Percentiles rank a stretch among this genome's conserved stretches.
phyloP scores from a whole-genome alignment of 2,113 vertebrate genomes.

The Falcunculus frontatus region DNA sequence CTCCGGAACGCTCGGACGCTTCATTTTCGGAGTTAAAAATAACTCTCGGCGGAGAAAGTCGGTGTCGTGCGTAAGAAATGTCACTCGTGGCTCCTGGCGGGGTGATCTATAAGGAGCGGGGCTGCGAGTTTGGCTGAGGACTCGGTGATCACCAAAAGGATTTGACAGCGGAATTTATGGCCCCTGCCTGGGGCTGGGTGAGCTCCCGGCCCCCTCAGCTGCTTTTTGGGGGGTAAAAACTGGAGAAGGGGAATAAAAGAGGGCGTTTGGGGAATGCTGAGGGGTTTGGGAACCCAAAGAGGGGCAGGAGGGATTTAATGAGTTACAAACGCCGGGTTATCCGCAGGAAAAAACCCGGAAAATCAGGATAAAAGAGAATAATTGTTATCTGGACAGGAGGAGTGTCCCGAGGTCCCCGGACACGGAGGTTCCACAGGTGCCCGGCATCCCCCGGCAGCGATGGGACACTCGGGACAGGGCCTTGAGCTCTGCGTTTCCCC shows the following conservation, averaged over 20 bases:
- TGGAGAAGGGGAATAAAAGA: background rate
- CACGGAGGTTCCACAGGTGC: background rate
- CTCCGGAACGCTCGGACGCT: background rate
- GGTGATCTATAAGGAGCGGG: background rate
- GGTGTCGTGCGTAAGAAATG: background rate
- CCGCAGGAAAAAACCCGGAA: background rate
- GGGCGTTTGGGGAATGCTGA: background rate
- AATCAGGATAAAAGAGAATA: background rate
- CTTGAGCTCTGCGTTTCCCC: background rate
- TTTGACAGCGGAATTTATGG: background rate
- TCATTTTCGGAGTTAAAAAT: background rate
- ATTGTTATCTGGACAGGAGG: background rate
- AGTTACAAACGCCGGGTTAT: background rate
- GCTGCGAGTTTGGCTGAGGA: background rate
- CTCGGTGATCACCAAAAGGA: background rate
- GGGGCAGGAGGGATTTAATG: background rate
- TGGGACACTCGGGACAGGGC: accelerated
- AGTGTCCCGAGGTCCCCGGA: accelerated
- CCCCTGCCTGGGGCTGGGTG: background rate
- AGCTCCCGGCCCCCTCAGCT: background rate
- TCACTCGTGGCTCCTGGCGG: background rate
- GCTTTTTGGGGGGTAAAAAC: background rate
- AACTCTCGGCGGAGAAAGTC: background rate
- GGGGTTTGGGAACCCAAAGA: background rate
- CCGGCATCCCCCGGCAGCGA: background rate